Evolutionary conservation across 2,797 vertebrate genomes (phyloP).

Genomic region (Pseudochirops cupreus): DNA sequence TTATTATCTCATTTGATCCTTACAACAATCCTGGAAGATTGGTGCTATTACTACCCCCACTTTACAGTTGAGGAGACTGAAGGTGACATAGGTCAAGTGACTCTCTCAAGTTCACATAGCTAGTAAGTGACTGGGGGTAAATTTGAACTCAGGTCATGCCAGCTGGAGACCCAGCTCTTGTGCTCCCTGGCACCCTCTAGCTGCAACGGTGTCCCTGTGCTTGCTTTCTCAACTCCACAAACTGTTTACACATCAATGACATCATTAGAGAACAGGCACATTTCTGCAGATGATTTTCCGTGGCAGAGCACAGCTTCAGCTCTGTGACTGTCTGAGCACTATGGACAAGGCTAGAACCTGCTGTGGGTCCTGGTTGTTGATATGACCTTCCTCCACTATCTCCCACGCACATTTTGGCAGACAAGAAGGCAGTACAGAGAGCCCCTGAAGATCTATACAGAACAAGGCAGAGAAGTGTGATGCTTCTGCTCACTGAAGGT

Average conservation of each 20-base stretch:
- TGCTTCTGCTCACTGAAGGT: no score
- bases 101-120: neutral
- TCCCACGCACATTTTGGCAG: neutral
- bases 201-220: neutral
- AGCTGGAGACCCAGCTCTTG: neutral
- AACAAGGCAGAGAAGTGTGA: no score
- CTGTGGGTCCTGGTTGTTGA: neutral
- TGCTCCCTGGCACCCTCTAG: neutral
- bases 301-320: neutral
- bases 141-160: neutral
- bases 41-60: no score
- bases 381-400: neutral
- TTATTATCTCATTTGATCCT: neutral
- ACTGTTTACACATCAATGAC: neutral
- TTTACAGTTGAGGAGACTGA: no score
- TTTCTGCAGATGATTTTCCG: neutral
- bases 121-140: neutral
- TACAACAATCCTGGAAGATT: neutral
- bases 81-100: no score
- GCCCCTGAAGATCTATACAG: no score
- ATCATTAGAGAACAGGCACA: neutral
- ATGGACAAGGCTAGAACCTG: neutral
- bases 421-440: no score
- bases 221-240: neutral
- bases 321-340: no score